Evolutionary conservation across 2,797 vertebrate genomes (phyloP).

Genomic region (Hozukius guyotensis): DNA sequence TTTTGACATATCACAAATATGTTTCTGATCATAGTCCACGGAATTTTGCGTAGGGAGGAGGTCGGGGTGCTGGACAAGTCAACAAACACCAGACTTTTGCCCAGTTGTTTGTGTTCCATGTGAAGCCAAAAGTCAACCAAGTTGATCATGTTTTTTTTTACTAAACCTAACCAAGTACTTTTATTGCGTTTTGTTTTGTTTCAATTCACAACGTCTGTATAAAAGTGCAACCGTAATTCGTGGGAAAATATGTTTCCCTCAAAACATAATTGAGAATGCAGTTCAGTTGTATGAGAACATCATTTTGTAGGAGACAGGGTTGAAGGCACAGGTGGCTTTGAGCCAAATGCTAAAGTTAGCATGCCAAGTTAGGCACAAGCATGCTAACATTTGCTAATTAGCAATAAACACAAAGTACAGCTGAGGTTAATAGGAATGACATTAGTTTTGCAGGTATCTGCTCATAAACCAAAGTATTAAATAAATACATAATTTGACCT

Average conservation of each 20-base stretch:
- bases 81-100: background rate
- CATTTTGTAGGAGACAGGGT: no score
- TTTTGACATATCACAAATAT: background rate
- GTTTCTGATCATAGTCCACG: background rate
- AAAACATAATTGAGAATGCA: no score
- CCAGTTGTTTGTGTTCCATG: no score
- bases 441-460: background rate
- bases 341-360: conserved; percentile 2
- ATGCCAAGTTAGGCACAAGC: background rate
- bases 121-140: no score
- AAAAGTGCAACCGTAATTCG: no score
- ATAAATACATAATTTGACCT: background rate
- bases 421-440: background rate
- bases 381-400: background rate
- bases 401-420: background rate
- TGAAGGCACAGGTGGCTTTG: background rate
- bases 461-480: background rate
- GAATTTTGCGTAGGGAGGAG: background rate
- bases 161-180: no score
- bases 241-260: no score
- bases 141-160: no score
- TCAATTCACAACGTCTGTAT: no score
- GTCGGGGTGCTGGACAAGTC: background rate
- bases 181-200: no score
- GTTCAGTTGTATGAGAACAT: no score